phyloP scores from a whole-genome alignment of 2,113 vertebrate species.

The Procavia capensis region DNA sequence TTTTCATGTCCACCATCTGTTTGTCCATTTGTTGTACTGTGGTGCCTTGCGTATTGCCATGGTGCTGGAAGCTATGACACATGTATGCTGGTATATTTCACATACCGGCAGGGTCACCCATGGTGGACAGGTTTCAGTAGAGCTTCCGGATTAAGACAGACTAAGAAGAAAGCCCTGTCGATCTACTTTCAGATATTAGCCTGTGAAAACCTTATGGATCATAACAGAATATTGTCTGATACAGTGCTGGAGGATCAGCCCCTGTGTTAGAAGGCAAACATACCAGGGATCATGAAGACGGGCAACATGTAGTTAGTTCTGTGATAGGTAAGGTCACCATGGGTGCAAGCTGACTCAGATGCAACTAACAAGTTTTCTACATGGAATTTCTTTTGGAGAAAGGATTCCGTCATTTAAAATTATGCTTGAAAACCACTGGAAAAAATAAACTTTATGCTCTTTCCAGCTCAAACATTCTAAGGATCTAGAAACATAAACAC shows the following conservation, averaged over 20 bases:
- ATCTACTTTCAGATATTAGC: too few species aligned
- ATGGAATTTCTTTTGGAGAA: conserved; percentile 16
- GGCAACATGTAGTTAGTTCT: not conserved
- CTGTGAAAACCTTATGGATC: not conserved
- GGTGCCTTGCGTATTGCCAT: too few species aligned
- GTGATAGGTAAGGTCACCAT: not conserved
- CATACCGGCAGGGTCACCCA: too few species aligned
- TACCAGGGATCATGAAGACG: not conserved
- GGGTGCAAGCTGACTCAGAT: not conserved
- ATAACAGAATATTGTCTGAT: not conserved
- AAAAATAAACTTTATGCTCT: conserved; percentile 26
- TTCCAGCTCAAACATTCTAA: conserved; percentile 42
- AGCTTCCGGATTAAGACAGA: too few species aligned
- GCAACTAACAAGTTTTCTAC: not conserved
- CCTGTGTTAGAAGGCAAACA: not conserved
- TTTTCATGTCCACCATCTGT: not conserved
- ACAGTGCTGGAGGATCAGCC: not conserved
- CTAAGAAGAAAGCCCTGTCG: too few species aligned
- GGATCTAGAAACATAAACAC: not conserved
- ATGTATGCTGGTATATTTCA: too few species aligned
- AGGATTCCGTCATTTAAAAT: not conserved
- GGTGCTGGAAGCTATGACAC: too few species aligned
- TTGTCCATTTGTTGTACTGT: too few species aligned
- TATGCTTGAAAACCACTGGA: conserved; percentile 1
- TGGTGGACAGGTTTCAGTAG: too few species aligned